Evolutionary conservation across 2,113 vertebrate species (phyloP).

Genomic region (Pitta sordida): DNA sequence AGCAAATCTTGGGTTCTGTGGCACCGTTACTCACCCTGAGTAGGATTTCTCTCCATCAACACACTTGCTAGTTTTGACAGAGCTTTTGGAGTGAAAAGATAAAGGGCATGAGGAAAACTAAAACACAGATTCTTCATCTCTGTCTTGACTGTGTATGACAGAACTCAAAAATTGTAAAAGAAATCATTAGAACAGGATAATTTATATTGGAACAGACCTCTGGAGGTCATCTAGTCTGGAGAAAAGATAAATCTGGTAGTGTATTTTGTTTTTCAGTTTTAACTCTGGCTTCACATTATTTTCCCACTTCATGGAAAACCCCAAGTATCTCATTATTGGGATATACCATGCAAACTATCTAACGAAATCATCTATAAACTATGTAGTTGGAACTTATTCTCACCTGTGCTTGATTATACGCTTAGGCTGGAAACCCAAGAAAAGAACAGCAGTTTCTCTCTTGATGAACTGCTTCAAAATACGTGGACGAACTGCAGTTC

Average conservation of each 20-base stretch:
- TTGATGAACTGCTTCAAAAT: background rate
- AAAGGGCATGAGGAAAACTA: background rate
- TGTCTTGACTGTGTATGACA: background rate
- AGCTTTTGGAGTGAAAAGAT: background rate
- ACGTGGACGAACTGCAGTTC: background rate
- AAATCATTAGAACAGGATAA: background rate
- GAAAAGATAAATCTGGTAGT: too few species aligned
- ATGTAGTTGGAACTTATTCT: background rate
- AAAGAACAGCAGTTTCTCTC: background rate
- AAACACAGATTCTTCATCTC: background rate
- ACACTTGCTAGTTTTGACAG: background rate
- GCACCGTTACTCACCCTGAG: background rate
- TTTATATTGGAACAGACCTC: background rate
- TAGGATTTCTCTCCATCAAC: background rate
- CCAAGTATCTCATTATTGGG: background rate
- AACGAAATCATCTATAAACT: background rate
- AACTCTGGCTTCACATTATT: background rate
- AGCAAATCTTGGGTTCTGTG: background rate
- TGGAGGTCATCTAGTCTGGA: background rate
- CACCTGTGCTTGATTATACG: background rate
- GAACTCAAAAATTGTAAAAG: background rate
- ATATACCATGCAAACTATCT: background rate
- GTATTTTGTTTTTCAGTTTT: background rate
- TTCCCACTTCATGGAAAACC: background rate
- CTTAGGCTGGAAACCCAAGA: background rate